Evolutionary conservation across 2,797 vertebrate species (phyloP).

Genomic region (Dendrocincla tyrannina): DNA sequence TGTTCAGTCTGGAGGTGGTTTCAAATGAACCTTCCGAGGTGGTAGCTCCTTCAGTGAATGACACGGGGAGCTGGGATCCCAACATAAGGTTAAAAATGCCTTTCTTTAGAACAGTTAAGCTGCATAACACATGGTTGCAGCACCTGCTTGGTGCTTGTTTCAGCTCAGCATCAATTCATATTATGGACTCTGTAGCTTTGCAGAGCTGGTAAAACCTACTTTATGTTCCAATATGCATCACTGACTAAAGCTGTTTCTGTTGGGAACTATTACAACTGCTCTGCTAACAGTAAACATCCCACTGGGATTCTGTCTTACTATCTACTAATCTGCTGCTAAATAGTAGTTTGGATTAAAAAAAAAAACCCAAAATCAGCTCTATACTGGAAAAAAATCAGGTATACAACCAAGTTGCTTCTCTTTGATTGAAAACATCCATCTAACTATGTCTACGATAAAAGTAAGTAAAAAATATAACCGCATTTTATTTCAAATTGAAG

Average conservation of each 20-base stretch:
- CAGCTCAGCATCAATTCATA: not conserved
- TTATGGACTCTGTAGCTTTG: not conserved
- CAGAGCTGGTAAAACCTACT: not conserved
- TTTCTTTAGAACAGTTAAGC: not conserved
- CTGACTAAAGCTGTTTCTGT: not conserved
- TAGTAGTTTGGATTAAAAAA: not conserved
- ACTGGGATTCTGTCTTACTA: not conserved
- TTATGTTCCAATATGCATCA: not conserved
- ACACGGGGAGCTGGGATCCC: accelerated
- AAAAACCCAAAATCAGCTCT: not conserved
- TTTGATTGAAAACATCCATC: not conserved
- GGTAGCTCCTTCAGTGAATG: not conserved
- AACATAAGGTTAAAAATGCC: not conserved
- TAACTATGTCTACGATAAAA: not conserved
- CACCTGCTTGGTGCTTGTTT: not conserved
- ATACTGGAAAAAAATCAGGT: not conserved
- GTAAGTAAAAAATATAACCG: not conserved
- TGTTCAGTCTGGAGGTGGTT: not conserved
- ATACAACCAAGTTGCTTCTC: not conserved
- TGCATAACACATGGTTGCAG: not conserved
- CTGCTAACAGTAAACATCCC: not conserved
- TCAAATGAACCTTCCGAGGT: not conserved
- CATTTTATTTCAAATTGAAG: not conserved
- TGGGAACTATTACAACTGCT: not conserved
- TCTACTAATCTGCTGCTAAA: not conserved